These are phyloP conservation scores for Eustalomyia histrio DNA, from an alignment of 2,888 invertebrate species.

Conservation along the genomic window DNA sequence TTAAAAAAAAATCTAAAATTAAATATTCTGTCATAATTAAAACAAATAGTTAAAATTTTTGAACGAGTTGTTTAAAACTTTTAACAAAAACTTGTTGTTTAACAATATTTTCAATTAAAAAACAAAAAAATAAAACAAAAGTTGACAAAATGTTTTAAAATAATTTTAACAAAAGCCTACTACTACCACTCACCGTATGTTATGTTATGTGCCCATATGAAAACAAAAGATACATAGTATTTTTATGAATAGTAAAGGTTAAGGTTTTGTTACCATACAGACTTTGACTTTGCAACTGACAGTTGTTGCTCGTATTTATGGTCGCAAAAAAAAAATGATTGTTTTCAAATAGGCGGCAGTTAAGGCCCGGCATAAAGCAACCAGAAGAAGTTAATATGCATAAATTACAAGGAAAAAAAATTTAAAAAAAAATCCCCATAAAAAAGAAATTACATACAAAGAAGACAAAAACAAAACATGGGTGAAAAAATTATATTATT, in stretches of 20 bases:
- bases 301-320: neutral
- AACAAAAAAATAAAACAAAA: neutral
- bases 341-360: conserved; percentile 24
- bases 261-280: conserved; percentile 18
- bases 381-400: conserved; percentile 20
- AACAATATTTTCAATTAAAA: neutral
- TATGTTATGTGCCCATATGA: neutral
- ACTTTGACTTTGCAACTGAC: conserved; percentile 3
- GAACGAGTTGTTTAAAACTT: too few species aligned
- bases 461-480: conserved; percentile 22
- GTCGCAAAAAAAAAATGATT: conserved; percentile 11
- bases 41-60: too few species aligned
- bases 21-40: too few species aligned
- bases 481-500: conserved; percentile 6
- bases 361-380: conserved; percentile 10
- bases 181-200: neutral
- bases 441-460: conserved; percentile 20
- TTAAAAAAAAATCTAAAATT: too few species aligned
- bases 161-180: neutral
- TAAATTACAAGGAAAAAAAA: conserved; percentile 41
- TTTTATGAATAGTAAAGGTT: conserved; percentile 47
- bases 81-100: neutral
- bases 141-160: neutral
- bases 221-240: neutral
- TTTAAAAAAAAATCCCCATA: neutral